Evolutionary conservation across 2,113 vertebrate species (phyloP), one percentile per base, ranked within the genome.

Genomic region (Edolisoma coerulescens): DNA sequence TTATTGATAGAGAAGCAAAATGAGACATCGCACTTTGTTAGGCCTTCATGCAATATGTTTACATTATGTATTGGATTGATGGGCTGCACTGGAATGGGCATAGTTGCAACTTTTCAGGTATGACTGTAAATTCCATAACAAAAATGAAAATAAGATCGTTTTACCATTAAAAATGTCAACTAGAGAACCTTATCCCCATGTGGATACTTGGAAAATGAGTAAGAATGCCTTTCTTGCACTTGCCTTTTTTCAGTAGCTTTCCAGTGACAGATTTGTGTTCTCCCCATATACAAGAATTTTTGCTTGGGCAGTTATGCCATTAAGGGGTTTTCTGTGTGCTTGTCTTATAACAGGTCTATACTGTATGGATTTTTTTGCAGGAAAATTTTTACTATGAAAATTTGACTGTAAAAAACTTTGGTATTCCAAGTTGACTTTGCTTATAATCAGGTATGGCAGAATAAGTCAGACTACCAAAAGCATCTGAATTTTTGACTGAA

Each of bases 101-200:
- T 99, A 39, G 99, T 99, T 63, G 99, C 99, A 83, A 99, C 98
- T 83, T 99, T 99, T 96, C 99, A 99, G 99, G 99, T 99, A 97
- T 33, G 91, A 78, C 47, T 0, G 0, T 37, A 39, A 56, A 86
- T 89, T 84, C 87, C 3, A 3, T 69, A 50, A 44, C 7, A 44
- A 67, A 77, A 75, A 68, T 80, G 4, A 77, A 89, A 47, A 26
- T 50, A 10, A 77, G 65, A 6, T 42, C 65, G 13, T 61, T 90
- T 84, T 86, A 41, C 8, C 16, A 70, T 27, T 83, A 26, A 84
- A 84, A 82, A 35, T 39, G 18, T 20, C 16, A 59, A 10, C 33
- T 20, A 42, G 21, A 7, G 70, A 20, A 32, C 4, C 13, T 75
- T 50, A 79, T 70, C 22, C 10, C 35, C 47, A 11, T 24, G 16